Evolutionary conservation across 2,888 invertebrate genomes (phyloP).

Genomic region (Calliopum simillimum): DNA sequence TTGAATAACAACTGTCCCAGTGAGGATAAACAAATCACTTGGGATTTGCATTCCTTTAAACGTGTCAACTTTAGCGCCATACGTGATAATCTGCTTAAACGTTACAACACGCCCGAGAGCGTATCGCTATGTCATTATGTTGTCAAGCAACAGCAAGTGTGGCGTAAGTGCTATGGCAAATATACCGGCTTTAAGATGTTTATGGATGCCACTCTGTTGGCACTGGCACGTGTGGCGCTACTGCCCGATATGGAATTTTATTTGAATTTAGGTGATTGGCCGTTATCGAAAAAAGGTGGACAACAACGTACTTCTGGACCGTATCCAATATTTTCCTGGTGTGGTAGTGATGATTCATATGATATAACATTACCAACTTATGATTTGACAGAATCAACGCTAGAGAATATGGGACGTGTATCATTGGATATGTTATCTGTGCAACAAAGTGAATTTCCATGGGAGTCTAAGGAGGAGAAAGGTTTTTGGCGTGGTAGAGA

Average conservation of each 20-base stretch:
- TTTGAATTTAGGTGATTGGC: constrained; percentile 97
- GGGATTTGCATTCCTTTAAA: constrained; percentile 78
- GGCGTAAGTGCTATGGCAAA: constrained; percentile 91
- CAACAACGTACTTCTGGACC: constrained; percentile 68
- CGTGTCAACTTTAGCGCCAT: constrained; percentile 78
- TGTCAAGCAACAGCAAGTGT: constrained; percentile 83
- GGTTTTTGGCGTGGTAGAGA: constrained; percentile 95
- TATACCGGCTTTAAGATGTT: constrained; percentile 97
- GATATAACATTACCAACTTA: constrained; percentile 97
- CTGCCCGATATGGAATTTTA: constrained; percentile 92
- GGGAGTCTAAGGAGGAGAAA: constrained; percentile 80
- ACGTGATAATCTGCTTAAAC: constrained; percentile 74
- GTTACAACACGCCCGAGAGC: constrained; percentile 82
- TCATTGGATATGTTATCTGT: constrained; percentile 91
- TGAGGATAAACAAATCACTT: constrained; percentile 76
- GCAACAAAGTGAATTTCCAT: constrained; percentile 78
- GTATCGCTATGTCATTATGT: constrained; percentile 92
- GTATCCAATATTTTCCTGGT: constrained; percentile 95
- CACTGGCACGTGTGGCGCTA: constrained; percentile 81
- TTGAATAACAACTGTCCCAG: constrained; percentile 74
- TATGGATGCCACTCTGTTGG: constrained; percentile 87
- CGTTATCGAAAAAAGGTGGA: constrained; percentile 73
- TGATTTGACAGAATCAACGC: constrained; percentile 90
- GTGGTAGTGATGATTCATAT: constrained; percentile 84
- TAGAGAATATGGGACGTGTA: constrained; percentile 95